phyloP scores from a whole-genome alignment of 2,888 invertebrate species.

The Theristus sp. region DNA sequence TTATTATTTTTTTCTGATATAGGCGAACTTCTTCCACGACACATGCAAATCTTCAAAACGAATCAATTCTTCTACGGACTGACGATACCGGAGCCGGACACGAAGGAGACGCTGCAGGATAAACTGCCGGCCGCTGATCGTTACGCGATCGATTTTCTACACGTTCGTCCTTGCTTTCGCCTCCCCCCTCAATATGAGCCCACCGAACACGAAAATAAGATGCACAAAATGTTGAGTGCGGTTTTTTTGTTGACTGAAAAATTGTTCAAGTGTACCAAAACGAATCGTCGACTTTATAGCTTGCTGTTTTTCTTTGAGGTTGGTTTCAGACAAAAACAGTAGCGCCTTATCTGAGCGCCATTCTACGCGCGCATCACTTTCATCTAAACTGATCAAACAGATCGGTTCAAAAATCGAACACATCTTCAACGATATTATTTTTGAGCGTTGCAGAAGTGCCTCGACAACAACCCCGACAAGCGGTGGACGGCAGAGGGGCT shows the following conservation, averaged over 20 bases:
- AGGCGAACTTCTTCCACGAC: slow-evolving; percentile 74
- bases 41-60: slow-evolving; percentile 82
- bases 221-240: too few relatives aligned
- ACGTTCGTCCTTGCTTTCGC: slow-evolving; percentile 45
- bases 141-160: slow-evolving; percentile 60
- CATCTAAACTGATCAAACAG: too few relatives aligned
- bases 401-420: too few relatives aligned
- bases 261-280: too few relatives aligned
- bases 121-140: slow-evolving; percentile 57
- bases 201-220: background rate
- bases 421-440: too few relatives aligned
- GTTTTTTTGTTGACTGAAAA: too few relatives aligned
- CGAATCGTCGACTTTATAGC: too few relatives aligned
- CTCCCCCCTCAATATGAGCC: background rate
- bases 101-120: slow-evolving; percentile 57
- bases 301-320: too few relatives aligned
- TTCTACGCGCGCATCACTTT: too few relatives aligned
- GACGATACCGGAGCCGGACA: slow-evolving; percentile 71
- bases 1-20: too few relatives aligned
- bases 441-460: slow-evolving; percentile 65
- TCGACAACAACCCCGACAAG: slow-evolving; percentile 78
- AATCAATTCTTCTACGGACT: slow-evolving; percentile 87
- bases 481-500: slow-evolving; percentile 81
- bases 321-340: too few relatives aligned
- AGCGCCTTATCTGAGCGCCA: too few relatives aligned